phyloP scores from a whole-genome alignment of 1,140 invertebrate genomes.

The Lucilia cuprina region DNA sequence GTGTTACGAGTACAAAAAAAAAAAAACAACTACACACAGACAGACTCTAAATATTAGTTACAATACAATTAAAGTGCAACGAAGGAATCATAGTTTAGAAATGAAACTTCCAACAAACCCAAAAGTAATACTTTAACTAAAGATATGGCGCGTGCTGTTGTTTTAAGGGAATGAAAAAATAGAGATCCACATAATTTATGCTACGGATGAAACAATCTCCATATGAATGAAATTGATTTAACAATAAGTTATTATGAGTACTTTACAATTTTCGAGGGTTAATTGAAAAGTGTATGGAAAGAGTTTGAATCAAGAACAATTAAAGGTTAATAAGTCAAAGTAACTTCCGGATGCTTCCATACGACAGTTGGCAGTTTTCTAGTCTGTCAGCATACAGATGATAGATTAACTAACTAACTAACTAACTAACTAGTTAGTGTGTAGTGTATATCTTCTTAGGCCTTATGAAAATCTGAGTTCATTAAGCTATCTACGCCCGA shows the following conservation, averaged over 20 bases:
- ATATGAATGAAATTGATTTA: constrained; percentile 13
- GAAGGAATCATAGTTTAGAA: not conserved
- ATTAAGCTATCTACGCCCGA: too few relatives aligned
- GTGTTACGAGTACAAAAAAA: not conserved
- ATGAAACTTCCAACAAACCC: not conserved
- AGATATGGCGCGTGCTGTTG: constrained; percentile 4
- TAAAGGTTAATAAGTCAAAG: too few relatives aligned
- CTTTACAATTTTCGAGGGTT: not conserved
- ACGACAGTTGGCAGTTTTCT: too few relatives aligned
- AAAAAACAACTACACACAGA: not conserved
- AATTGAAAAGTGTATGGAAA: not conserved
- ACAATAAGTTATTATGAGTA: not conserved
- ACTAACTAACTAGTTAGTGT: too few relatives aligned
- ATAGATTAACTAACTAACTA: too few relatives aligned
- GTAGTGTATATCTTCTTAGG: too few relatives aligned
- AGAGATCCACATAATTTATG: not conserved
- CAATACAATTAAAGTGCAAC: not conserved
- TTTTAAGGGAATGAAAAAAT: not conserved
- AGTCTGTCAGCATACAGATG: too few relatives aligned
- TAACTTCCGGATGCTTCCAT: too few relatives aligned
- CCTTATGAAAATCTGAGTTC: too few relatives aligned
- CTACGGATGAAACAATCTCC: not conserved
- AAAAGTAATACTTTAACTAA: not conserved
- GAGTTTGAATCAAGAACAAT: too few relatives aligned
- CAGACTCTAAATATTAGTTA: not conserved